Evolutionary conservation across 2,113 vertebrate genomes (phyloP).

Genomic region (Tragelaphus buxtoni): DNA sequence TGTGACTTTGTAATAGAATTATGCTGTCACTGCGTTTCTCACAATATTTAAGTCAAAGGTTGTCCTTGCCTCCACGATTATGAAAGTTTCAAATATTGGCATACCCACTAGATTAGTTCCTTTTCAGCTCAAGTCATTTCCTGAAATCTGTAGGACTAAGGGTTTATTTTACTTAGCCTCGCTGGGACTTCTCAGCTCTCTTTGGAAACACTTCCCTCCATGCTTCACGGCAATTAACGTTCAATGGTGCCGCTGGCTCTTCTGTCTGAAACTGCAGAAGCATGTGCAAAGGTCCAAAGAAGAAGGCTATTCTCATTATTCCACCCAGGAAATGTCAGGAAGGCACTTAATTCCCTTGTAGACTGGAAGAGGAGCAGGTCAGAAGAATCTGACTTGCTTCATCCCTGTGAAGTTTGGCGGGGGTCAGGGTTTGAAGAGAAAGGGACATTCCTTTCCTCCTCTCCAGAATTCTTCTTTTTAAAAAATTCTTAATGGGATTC

Average conservation of each 20-base stretch:
- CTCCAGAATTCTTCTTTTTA: background rate
- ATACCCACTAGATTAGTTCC: background rate
- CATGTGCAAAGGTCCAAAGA: background rate
- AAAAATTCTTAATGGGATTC: background rate
- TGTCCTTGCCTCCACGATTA: background rate
- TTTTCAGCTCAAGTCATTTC: background rate
- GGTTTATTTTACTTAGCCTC: background rate
- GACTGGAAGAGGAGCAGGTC: background rate
- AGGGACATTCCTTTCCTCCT: background rate
- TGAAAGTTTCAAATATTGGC: background rate
- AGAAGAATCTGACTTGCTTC: background rate
- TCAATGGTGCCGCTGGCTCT: background rate
- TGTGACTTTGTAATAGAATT: too few relatives aligned
- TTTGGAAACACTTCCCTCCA: background rate
- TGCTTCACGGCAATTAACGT: background rate
- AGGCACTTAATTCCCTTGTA: background rate
- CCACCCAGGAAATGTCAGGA: background rate
- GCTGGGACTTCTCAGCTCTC: background rate
- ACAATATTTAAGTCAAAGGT: background rate
- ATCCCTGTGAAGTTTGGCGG: background rate
- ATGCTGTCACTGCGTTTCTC: background rate
- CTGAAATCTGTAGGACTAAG: background rate
- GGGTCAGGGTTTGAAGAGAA: background rate
- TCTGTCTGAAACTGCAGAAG: background rate
- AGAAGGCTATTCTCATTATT: background rate